A percentile compares a stretch with the other conserved stretches of the same genome.
phyloP scores from a whole-genome alignment of 1,140 invertebrate genomes.

The Andricus grossulariae region DNA sequence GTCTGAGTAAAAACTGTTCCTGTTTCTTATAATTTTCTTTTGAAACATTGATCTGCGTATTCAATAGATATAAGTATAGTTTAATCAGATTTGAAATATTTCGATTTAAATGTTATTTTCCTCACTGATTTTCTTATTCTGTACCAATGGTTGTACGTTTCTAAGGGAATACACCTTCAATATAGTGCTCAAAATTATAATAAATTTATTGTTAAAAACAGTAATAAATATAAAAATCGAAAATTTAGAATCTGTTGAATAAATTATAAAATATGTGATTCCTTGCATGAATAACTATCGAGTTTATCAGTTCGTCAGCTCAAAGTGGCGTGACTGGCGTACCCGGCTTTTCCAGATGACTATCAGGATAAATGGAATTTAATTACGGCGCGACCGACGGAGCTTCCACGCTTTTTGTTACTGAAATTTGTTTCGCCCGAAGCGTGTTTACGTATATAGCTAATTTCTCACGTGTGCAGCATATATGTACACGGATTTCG shows the following conservation, averaged over 20 bases:
- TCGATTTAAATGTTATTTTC: no score
- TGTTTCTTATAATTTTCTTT: no score
- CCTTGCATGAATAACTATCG: not conserved
- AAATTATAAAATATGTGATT: constrained; percentile 6
- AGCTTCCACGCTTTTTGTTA: constrained; percentile 23
- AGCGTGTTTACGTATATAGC: constrained; percentile 10
- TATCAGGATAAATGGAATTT: constrained; percentile 56
- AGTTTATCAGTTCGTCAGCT: constrained; percentile 21
- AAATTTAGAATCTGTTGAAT: not conserved
- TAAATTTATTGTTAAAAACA: not conserved
- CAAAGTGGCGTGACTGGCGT: constrained; percentile 22
- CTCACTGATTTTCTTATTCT: no score
- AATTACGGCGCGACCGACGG: constrained; percentile 46
- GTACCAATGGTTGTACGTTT: no score
- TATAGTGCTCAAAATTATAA: no score
- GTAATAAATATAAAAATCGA: not conserved
- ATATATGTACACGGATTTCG: not conserved
- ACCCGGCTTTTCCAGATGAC: constrained; percentile 40
- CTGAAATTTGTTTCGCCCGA: constrained; percentile 21
- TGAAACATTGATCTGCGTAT: no score
- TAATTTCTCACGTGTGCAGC: constrained; percentile 2
- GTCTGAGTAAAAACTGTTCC: no score
- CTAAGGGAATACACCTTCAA: no score
- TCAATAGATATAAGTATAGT: no score
- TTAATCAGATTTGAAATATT: no score